Evolutionary conservation across 2,888 invertebrate genomes (phyloP), one percentile per base, ranked within the genome.

Genomic region (Chaitophorus viminalis): DNA sequence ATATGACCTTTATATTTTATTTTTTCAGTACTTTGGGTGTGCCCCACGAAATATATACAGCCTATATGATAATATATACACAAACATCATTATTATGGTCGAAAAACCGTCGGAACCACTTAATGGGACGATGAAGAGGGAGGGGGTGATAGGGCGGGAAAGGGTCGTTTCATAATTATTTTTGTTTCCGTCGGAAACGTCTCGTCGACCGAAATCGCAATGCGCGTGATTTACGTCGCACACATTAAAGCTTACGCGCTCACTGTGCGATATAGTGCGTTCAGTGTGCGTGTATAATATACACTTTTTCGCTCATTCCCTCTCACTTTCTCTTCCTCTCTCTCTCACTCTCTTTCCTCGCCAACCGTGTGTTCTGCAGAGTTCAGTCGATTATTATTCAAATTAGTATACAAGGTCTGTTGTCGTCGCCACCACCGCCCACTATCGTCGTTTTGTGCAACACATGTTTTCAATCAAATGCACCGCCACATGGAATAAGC

Each of bases 341-440:
- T 18, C 60, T 60, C 60, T 60, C 60, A 4, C 21, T 21, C 60
- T 60, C 21, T 60, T 25, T 60, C 46, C 0, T 25, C 52, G 77
- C 18, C 52, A 54, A 17, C 33, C 72, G 72, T 33, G 33, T 33
- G n/a, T 72, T 72, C 33, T 21, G 33, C 72, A 72, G 17, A 18
- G 18, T 33, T 18, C 33, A 14, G 68, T 29, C 52, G 76, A 29
- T 52, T 36, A 33, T 78, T 60, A 60, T 78, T 78, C 78, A 60
- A 60, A 60, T 78, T 78, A n/a, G 78, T 36, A 60, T 60, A 60
- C 78, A 60, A 78, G 60, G 78, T 78, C 77, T 52, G 17, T 25
- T 52, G 17, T 25, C 25, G 54, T 25, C 54, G 60, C 9, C 60
- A 33, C 33, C 78, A n/a, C 78, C 78, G 60, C 5, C 54, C 60